Conservation (phyloP, 2,113 vertebrate species). For the Monarcha castaneiventris region DNA sequence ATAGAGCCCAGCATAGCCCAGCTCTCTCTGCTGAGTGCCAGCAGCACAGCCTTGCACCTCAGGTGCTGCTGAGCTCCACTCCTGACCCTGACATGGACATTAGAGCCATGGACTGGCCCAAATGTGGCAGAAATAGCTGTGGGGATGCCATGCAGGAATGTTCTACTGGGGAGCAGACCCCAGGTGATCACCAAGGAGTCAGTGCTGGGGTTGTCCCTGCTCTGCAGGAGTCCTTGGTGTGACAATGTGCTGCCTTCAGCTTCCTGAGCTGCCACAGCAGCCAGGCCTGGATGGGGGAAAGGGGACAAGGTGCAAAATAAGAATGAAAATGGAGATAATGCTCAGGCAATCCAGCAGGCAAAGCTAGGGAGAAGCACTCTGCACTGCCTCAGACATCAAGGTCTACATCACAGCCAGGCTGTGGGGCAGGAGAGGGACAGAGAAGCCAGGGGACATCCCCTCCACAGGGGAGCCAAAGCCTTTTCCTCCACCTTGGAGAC, state of each 20-base stretch:
- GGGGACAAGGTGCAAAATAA: neutral
- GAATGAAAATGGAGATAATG: neutral
- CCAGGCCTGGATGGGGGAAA: accelerated
- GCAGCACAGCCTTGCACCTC: neutral
- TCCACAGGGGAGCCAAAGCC: neutral
- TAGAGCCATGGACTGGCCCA: neutral
- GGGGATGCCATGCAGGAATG: accelerated
- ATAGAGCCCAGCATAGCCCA: neutral
- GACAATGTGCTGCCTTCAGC: neutral
- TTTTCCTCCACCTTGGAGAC: neutral
- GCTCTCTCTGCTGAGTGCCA: neutral
- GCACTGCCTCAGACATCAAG: neutral
- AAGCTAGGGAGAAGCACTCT: neutral
- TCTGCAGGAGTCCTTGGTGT: accelerated
- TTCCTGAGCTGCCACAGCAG: neutral
- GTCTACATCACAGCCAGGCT: neutral
- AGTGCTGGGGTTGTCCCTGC: neutral
- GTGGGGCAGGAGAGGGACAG: neutral
- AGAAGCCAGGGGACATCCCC: neutral
- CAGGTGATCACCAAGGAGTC: neutral
- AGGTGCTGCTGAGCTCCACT: accelerated
- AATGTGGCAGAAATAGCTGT: neutral
- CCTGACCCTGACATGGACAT: neutral
- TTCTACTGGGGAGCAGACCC: neutral
- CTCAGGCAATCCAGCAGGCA: neutral